Base-by-base conservation (phyloP, 2,888 invertebrate species). In the Apoda limacodes region DNA sequence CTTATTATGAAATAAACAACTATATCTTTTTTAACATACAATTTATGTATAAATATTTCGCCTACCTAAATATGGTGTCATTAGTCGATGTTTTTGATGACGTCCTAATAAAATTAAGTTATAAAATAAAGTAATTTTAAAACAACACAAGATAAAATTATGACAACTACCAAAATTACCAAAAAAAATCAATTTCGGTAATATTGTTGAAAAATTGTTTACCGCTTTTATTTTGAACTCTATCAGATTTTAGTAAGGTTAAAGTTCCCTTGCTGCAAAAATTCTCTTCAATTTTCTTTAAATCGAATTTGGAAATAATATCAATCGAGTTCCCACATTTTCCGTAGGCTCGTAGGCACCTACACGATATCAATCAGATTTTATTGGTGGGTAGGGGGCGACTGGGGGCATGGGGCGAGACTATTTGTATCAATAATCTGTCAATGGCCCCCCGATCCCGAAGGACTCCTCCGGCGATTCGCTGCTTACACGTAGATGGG, bases 371-470 rank as follows among this genome's bases (percentile, higher is more conserved):
- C 78, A 80, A 80, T 80, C 80, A 76, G 75, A 74, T 80, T 80
- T 80, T 80, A 78, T 80, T 78, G 78, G 75, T 74, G 76, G 75
- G 72, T 70, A 69, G 65, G 69, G 71, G 69, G 65, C 54, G 55
- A 52, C 63, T 50, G 46, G 41, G 38, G 52, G 42, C 49, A 47
- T 58, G 51, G 61, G 60, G n/a, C n/a, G n/a, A 50, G 69, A 68
- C 74, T 71, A 78, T 80, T 81, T 76, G 81, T 78, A 78, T 80
- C 81, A 78, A 76, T 81, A 80, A 80, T 81, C 78, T 81, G 83
- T 83, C 81, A 82, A 82, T 81, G 76, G 74, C 58, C 67, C 63
- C 60, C 63, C 66, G 52, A 55, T 56, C 72, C 67, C 52, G 50
- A 41, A 76, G 72, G 75, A 75, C 55, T 60, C 63, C 60, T 62